A percentile compares a stretch with the other conserved stretches of the same genome.
Evolutionary conservation across 2,888 invertebrate species (phyloP).

Genomic region (Druceiella hillmani): DNA sequence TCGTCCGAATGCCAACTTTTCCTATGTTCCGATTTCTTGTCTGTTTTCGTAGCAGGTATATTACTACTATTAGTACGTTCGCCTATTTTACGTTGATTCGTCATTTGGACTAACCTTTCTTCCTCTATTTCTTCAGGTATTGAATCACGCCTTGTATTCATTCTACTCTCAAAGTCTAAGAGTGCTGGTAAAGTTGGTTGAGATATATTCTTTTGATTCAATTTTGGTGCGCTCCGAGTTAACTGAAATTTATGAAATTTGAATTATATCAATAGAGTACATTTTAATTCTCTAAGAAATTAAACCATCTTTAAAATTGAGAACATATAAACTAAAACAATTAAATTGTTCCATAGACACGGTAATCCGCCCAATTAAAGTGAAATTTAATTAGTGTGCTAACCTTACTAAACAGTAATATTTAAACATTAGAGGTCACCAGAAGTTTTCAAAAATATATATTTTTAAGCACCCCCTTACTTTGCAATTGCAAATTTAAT

Average conservation of each 20-base stretch:
- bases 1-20: conserved; percentile 52
- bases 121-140: conserved; percentile 58
- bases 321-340: no score
- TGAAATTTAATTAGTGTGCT: no score
- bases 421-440: no score
- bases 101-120: conserved; percentile 34
- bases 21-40: conserved; percentile 40
- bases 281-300: no score
- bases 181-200: conserved; percentile 51
- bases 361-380: no score
- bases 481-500: no score
- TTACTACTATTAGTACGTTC: conserved; percentile 28
- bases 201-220: conserved; percentile 54
- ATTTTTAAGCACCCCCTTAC: no score
- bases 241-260: conserved; percentile 46
- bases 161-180: conserved; percentile 50
- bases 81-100: conserved; percentile 26
- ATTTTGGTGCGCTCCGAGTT: conserved; percentile 59
- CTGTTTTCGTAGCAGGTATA: conserved; percentile 42
- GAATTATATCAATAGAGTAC: no score
- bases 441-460: no score
- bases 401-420: no score
- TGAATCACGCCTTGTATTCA: conserved; percentile 45
- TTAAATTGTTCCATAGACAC: no score
- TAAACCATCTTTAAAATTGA: no score